phyloP scores from a whole-genome alignment of 2,888 invertebrate species.

The Entomobrya multifasciata region DNA sequence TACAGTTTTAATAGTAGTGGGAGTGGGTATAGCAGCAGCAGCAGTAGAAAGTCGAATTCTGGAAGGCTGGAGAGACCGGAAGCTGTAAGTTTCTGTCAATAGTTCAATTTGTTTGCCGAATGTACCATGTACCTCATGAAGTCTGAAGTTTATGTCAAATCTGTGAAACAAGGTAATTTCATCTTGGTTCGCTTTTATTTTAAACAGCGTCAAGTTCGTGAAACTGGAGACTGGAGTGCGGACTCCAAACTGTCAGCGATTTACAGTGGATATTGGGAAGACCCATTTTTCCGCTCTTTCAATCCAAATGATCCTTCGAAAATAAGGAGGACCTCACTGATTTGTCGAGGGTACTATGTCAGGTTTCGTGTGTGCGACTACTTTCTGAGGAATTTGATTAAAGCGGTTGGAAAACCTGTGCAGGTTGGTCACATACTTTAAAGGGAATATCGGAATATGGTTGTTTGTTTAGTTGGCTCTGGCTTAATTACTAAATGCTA shows the following conservation, averaged over 20 bases:
- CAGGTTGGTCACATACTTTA: too few species aligned
- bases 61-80: constrained; percentile 24
- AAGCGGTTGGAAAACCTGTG: constrained; percentile 64
- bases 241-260: constrained; percentile 77
- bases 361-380: constrained; percentile 78
- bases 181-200: neutral
- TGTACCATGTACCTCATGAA: too few species aligned
- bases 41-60: neutral
- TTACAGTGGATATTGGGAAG: constrained; percentile 78
- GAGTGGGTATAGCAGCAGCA: neutral
- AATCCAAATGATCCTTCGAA: constrained; percentile 73
- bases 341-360: constrained; percentile 78
- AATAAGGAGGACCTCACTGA: constrained; percentile 77
- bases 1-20: neutral
- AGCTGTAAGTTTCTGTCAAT: constrained; percentile 30
- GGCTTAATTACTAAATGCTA: too few species aligned
- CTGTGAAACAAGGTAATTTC: too few species aligned
- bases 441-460: too few species aligned
- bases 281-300: constrained; percentile 77
- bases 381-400: constrained; percentile 75
- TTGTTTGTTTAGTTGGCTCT: neutral
- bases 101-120: too few species aligned
- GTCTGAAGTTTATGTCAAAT: too few species aligned
- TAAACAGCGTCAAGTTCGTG: constrained; percentile 73
- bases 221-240: constrained; percentile 79